Conservation (phyloP, 2,797 vertebrate species). For the Danio albolineatus region DNA sequence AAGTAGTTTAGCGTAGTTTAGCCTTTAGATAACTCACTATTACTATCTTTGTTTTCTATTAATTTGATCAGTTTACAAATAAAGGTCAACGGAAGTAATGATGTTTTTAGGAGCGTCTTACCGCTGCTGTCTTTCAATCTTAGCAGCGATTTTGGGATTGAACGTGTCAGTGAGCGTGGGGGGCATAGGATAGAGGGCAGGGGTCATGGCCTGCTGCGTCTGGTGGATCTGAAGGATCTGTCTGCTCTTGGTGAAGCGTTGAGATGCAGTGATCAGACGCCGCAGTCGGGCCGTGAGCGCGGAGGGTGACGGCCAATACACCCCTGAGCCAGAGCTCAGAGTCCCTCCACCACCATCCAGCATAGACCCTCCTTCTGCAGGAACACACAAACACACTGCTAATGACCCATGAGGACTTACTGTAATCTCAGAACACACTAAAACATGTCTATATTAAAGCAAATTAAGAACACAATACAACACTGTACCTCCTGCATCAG, state of each 20-base stretch:
- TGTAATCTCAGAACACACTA: not conserved
- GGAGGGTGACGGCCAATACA: conserved; percentile 95
- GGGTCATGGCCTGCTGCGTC: conserved; percentile 79
- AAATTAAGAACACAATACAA: conserved; percentile 8
- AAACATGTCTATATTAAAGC: not conserved
- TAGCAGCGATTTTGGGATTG: conserved; percentile 97
- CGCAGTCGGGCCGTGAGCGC: conserved; percentile 93
- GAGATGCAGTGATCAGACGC: conserved; percentile 95
- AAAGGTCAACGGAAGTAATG: not conserved
- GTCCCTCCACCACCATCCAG: conserved; percentile 78
- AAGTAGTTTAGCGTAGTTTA: not conserved
- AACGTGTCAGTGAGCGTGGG: conserved; percentile 85
- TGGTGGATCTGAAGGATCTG: conserved; percentile 93
- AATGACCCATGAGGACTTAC: not conserved
- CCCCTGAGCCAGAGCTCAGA: conserved; percentile 66
- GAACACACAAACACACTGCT: conserved; percentile 37
- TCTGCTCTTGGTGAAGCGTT: conserved; percentile 93
- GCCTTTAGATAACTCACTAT: not conserved
- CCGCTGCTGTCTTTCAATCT: conserved; percentile 98
- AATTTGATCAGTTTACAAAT: not conserved
- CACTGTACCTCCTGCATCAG: conserved; percentile 84
- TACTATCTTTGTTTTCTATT: not conserved
- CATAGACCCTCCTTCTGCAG: conserved; percentile 84
- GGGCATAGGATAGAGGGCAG: conserved; percentile 84
- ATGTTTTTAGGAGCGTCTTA: conserved; percentile 61